Evolutionary conservation across 2,797 vertebrate genomes (phyloP).

Genomic region (Agapornis canus): DNA sequence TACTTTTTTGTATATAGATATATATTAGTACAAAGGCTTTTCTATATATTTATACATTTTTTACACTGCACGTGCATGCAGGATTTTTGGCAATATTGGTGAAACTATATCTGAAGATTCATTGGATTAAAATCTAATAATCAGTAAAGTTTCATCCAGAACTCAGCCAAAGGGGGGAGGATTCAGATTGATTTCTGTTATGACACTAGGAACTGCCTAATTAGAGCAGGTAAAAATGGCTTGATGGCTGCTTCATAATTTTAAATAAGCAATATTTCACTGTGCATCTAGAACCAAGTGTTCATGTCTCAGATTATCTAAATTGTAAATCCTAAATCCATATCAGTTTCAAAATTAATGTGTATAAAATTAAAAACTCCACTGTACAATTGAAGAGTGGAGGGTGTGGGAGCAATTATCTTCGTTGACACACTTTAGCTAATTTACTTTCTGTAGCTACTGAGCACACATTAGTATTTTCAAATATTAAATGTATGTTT

Average conservation of each 20-base stretch:
- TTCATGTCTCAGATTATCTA: neutral
- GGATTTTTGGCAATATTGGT: neutral
- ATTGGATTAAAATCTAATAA: slow-evolving; percentile 3
- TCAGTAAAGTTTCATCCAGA: neutral
- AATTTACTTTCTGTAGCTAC: neutral
- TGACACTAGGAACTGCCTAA: neutral
- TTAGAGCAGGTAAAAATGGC: neutral
- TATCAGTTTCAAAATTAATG: neutral
- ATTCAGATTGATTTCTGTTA: slow-evolving; percentile 1
- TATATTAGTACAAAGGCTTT: neutral
- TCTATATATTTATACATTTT: neutral
- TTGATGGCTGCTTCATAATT: neutral
- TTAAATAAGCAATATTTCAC: neutral
- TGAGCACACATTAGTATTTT: neutral
- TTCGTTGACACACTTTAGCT: neutral
- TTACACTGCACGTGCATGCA: neutral
- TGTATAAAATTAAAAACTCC: neutral
- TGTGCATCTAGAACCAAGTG: neutral
- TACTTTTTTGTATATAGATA: neutral
- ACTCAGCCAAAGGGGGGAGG: neutral
- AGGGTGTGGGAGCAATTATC: neutral
- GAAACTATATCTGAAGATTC: neutral
- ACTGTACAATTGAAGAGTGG: neutral
- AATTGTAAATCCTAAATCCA: neutral
- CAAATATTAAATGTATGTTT: neutral